Conservation (phyloP, 2,797 vertebrate genomes). For the Acestrorhynchus altus region DNA sequence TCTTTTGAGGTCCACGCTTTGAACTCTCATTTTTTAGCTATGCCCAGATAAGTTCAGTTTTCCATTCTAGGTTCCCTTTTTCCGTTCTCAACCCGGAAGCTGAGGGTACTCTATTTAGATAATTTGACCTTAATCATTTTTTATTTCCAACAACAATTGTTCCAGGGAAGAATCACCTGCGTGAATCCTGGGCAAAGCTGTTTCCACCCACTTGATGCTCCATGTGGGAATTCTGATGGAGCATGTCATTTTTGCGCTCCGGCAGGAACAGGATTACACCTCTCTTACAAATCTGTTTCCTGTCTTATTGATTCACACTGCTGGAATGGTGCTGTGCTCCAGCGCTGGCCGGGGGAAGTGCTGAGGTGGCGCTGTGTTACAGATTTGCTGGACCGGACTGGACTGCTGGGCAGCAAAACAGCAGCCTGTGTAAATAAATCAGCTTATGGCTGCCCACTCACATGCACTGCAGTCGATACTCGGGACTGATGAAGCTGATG, state of each 20-base stretch:
- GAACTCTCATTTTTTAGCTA: no score
- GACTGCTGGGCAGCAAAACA: neutral
- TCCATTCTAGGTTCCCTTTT: no score
- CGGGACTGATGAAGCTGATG: slow-evolving; percentile 67
- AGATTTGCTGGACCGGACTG: neutral
- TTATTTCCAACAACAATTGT: neutral
- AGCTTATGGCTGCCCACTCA: slow-evolving; percentile 68
- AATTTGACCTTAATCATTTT: neutral
- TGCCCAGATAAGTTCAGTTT: no score
- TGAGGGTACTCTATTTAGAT: no score
- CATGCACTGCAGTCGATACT: slow-evolving; percentile 61
- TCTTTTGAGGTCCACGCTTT: no score
- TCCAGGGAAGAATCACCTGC: neutral
- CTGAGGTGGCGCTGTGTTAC: slow-evolving; percentile 8
- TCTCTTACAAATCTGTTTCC: slow-evolving; percentile 38
- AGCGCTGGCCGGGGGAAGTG: slow-evolving; percentile 1
- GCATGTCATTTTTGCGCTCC: slow-evolving; percentile 40
- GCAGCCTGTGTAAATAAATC: slow-evolving; percentile 25
- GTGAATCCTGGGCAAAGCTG: neutral
- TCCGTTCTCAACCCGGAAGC: no score
- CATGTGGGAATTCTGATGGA: slow-evolving; percentile 39
- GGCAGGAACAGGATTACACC: slow-evolving; percentile 45
- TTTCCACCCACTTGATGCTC: neutral
- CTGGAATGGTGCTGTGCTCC: slow-evolving; percentile 5
- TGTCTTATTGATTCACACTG: slow-evolving; percentile 47